Percentiles rank a stretch among this genome's conserved stretches.
Conservation (phyloP, 1,140 invertebrate genomes). For the Phymorhynchus buccinoides region DNA sequence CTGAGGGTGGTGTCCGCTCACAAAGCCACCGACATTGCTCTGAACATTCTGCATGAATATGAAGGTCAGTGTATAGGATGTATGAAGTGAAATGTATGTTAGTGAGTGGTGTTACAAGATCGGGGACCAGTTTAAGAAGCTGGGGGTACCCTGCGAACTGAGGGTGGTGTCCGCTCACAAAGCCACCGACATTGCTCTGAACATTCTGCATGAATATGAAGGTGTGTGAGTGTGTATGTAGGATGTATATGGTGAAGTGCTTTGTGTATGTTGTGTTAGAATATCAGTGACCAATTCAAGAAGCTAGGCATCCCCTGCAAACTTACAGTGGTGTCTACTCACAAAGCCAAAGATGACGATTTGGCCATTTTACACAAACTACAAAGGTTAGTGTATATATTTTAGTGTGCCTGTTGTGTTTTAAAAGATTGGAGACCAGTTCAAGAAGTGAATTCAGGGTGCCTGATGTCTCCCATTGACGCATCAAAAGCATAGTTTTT, state of each 20-base stretch:
- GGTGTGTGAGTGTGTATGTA: too few species aligned
- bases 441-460: too few species aligned
- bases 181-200: constrained; percentile 87
- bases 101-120: too few species aligned
- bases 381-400: too few species aligned
- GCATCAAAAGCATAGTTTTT: too few species aligned
- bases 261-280: too few species aligned
- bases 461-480: too few species aligned
- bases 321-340: constrained; percentile 90
- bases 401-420: too few species aligned
- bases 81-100: too few species aligned
- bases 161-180: constrained; percentile 95
- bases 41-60: constrained; percentile 87
- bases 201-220: constrained; percentile 88
- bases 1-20: constrained; percentile 92
- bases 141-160: constrained; percentile 84
- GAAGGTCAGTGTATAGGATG: constrained; percentile 82
- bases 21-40: constrained; percentile 90
- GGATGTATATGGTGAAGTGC: too few species aligned
- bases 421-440: too few species aligned
- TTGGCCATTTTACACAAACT: constrained; percentile 86
- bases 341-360: constrained; percentile 92
- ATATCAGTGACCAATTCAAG: constrained; percentile 80
- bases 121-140: constrained; percentile 74
- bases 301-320: constrained; percentile 83